Evolutionary conservation across 2,888 invertebrate species (phyloP), one percentile per base, ranked within the genome.

Genomic region (Conistra vaccinii): DNA sequence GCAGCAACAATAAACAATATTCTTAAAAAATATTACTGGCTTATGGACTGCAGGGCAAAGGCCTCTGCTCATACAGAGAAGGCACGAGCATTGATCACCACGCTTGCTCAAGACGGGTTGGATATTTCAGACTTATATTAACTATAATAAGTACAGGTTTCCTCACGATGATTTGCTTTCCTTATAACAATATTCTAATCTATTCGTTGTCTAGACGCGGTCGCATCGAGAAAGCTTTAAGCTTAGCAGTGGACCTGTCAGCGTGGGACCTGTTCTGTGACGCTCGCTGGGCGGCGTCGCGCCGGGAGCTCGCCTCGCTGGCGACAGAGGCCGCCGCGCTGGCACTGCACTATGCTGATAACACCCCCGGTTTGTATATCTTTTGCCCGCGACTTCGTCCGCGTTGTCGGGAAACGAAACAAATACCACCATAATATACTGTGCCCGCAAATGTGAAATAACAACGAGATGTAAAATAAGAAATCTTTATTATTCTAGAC

Each of bases 221-320:
- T 70, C 97, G 98, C 88, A 97, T 98, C 91, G 98, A 98, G 92
- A 98, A 98, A 90, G 98, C 99, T 3, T 98, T 98, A 89, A 97
- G 98, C 75, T 95, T 99, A 77, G 99, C 98, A 1, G 98, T 98
- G 85, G 98, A 99, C 92, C 97, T 99, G 83, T 97, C 97, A 69
- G 98, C 98, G 90, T 98, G 98, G 92, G 99, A 99, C 94, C 97
- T 99, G 78, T 99, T 98, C 91, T 97, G 98, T 97, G 98, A 99
- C 95, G 97, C 98, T 73, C 97, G 97, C 90, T 98, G 98, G 94
- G 97, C 97, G 60, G 98, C 98, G n/a, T 95, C 97, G 69, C 94
- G 97, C 53, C 96, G 97, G 73, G 97, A 97, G 3, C 97, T 97
- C 85, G 92, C 95, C 2, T 97, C 97, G 82, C 97, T 98, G 91